Evolutionary conservation across 1,140 invertebrate genomes (phyloP).

Genomic region (Micrasema longulum): DNA sequence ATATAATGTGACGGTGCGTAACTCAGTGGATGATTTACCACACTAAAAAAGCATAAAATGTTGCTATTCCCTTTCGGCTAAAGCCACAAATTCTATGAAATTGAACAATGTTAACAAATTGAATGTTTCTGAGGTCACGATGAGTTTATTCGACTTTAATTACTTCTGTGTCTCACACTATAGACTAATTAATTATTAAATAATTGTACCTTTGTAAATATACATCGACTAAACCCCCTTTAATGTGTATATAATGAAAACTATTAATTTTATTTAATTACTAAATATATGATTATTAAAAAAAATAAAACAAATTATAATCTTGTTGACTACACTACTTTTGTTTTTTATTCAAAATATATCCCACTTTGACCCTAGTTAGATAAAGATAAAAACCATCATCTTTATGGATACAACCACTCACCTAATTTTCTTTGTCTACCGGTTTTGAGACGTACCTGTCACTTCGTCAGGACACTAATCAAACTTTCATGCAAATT

Average conservation of each 20-base stretch:
- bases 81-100: conserved; percentile 42
- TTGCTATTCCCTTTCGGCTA: conserved; percentile 48
- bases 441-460: too few relatives aligned
- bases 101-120: conserved; percentile 40
- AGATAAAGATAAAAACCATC: too few relatives aligned
- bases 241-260: conserved; percentile 53
- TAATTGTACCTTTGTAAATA: conserved; percentile 56
- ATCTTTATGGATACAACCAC: too few relatives aligned
- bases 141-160: conserved; percentile 52
- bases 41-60: conserved; percentile 50
- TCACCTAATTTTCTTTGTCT: too few relatives aligned
- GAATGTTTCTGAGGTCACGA: conserved; percentile 44
- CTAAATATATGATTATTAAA: conserved; percentile 54
- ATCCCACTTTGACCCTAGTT: too few relatives aligned
- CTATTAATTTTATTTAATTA: conserved; percentile 56
- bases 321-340: conserved; percentile 55
- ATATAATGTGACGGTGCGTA: conserved; percentile 42
- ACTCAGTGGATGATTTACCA: conserved; percentile 44
- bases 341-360: conserved; percentile 48
- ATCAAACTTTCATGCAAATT: too few relatives aligned
- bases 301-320: conserved; percentile 56
- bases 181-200: conserved; percentile 53
- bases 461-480: too few relatives aligned
- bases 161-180: conserved; percentile 52
- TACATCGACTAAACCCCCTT: conserved; percentile 49